These are phyloP conservation scores for Eristalis intricaria DNA, from an alignment of 2,888 invertebrate genomes.

Conservation along the genomic window DNA sequence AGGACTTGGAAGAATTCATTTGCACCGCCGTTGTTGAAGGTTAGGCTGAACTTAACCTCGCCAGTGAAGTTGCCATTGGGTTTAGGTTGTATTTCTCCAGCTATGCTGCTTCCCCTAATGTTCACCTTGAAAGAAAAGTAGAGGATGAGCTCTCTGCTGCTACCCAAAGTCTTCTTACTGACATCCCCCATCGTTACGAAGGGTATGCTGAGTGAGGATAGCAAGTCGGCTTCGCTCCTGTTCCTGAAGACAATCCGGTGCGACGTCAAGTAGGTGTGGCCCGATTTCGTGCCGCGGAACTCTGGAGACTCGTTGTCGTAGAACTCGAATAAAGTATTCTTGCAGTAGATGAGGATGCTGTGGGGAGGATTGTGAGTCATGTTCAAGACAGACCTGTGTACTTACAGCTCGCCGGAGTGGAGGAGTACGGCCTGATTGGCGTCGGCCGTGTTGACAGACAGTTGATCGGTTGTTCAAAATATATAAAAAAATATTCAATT, in stretches of 20 bases:
- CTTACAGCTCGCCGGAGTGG: slow-evolving; percentile 97
- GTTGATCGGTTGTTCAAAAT: slow-evolving; percentile 79
- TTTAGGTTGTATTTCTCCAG: slow-evolving; percentile 94
- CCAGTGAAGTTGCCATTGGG: slow-evolving; percentile 97
- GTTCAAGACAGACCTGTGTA: slow-evolving; percentile 73
- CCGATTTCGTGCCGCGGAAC: slow-evolving; percentile 91
- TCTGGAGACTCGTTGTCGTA: slow-evolving; percentile 88
- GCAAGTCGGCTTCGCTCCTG: slow-evolving; percentile 87
- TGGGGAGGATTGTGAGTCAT: neutral
- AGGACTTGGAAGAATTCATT: slow-evolving; percentile 98
- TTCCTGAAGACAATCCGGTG: slow-evolving; percentile 97
- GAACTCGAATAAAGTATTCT: slow-evolving; percentile 94
- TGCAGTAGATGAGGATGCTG: slow-evolving; percentile 95
- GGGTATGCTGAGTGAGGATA: slow-evolving; percentile 98
- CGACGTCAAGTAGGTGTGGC: slow-evolving; percentile 96
- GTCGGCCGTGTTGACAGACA: slow-evolving; percentile 98
- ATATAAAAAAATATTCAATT: neutral
- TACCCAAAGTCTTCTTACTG: slow-evolving; percentile 80
- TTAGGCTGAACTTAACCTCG: slow-evolving; percentile 96
- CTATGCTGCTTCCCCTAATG: slow-evolving; percentile 81
- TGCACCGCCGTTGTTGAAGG: slow-evolving; percentile 97
- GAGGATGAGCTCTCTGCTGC: slow-evolving; percentile 84
- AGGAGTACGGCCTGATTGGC: slow-evolving; percentile 96
- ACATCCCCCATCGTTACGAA: slow-evolving; percentile 92
- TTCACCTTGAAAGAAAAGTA: slow-evolving; percentile 88